phyloP scores from a whole-genome alignment of 2,113 vertebrate species.

The Oncorhynchus mykiss region DNA sequence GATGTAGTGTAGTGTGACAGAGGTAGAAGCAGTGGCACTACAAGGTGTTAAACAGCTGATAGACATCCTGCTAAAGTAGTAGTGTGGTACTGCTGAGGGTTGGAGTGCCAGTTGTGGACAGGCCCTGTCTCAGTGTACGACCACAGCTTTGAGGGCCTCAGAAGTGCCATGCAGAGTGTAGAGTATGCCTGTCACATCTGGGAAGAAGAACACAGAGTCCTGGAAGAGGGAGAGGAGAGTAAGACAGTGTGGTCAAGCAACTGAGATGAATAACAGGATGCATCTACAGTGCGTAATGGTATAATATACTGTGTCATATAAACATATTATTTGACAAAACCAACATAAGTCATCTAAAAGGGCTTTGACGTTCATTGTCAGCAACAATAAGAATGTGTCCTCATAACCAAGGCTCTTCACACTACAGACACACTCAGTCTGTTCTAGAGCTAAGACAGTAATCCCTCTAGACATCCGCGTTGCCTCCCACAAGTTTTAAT shows the following conservation, averaged over 20 bases:
- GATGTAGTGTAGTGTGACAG: not conserved
- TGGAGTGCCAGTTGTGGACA: slow-evolving; percentile 83
- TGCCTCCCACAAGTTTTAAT: too few relatives aligned
- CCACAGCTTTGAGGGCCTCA: slow-evolving; percentile 78
- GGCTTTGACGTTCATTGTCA: not conserved
- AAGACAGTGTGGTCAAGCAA: not conserved
- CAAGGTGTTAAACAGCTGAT: not conserved
- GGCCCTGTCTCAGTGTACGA: slow-evolving; percentile 73
- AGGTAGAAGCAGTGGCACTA: not conserved
- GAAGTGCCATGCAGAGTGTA: slow-evolving; percentile 80
- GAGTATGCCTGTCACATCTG: slow-evolving; percentile 78
- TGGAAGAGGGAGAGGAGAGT: slow-evolving; percentile 43
- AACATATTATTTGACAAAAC: too few relatives aligned
- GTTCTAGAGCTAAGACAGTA: slow-evolving; percentile 3
- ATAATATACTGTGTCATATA: too few relatives aligned
- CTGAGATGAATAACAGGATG: too few relatives aligned
- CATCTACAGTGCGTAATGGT: too few relatives aligned
- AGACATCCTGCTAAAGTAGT: not conserved
- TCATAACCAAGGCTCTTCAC: not conserved
- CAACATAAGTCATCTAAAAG: not conserved
- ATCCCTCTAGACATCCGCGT: too few relatives aligned
- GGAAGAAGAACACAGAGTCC: slow-evolving; percentile 87
- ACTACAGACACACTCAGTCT: too few relatives aligned
- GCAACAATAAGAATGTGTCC: not conserved
- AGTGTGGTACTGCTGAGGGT: slow-evolving; percentile 73